Evolutionary conservation across 2,888 invertebrate genomes (phyloP).

Genomic region (Chorisops tibialis): DNA sequence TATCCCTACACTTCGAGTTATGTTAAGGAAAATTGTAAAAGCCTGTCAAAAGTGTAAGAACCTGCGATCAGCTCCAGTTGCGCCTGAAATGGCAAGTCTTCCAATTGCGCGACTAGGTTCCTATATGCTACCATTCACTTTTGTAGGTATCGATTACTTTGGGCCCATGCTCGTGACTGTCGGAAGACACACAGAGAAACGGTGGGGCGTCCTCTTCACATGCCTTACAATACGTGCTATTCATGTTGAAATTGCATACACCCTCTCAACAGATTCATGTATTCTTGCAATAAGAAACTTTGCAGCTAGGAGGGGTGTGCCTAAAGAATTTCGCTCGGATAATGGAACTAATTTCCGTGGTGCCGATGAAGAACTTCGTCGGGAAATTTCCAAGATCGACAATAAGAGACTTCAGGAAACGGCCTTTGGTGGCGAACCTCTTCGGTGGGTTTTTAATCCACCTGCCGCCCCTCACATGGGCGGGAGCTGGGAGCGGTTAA

Average conservation of each 20-base stretch:
- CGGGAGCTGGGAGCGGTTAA: too few species aligned
- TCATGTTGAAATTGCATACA: slow-evolving; percentile 36
- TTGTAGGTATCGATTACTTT: slow-evolving; percentile 26
- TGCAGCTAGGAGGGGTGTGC: not conserved
- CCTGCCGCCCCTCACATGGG: slow-evolving; percentile 36
- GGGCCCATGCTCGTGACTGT: slow-evolving; percentile 25
- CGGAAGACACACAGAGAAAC: slow-evolving; percentile 26
- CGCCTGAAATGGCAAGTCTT: not conserved
- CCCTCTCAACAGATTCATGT: slow-evolving; percentile 32
- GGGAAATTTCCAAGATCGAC: slow-evolving; percentile 27
- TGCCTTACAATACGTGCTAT: slow-evolving; percentile 31
- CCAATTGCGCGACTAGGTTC: not conserved
- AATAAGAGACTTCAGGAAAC: slow-evolving; percentile 13
- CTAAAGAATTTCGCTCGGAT: not conserved
- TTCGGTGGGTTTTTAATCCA: slow-evolving; percentile 36
- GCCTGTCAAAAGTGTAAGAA: not conserved
- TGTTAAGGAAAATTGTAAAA: not conserved
- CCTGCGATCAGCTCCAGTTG: not conserved
- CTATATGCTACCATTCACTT: not conserved
- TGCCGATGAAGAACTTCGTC: slow-evolving; percentile 9
- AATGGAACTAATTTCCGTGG: not conserved
- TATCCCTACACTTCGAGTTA: not conserved
- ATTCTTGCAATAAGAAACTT: slow-evolving; percentile 28
- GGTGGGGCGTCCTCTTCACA: slow-evolving; percentile 32
- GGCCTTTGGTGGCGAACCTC: slow-evolving; percentile 5